A percentile compares a stretch with the other conserved stretches of the same genome.
These are phyloP conservation scores for Enteromius afrohamiltoni DNA, from an alignment of 2,797 vertebrate species.

Conservation along the genomic window DNA sequence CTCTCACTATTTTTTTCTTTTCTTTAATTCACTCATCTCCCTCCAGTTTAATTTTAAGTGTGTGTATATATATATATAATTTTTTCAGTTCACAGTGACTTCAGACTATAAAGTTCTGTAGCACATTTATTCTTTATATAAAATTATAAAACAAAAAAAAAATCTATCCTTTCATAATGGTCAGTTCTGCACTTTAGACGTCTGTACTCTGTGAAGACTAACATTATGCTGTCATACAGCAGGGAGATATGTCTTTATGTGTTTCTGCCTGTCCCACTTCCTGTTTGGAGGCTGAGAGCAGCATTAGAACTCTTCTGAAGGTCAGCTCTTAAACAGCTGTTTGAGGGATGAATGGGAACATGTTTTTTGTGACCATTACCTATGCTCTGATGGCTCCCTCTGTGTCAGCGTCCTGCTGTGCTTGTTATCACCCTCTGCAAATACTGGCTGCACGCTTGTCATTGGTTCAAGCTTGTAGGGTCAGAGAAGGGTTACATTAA, in stretches of 20 bases:
- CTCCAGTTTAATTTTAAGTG: too few species aligned
- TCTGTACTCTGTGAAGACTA: constrained; percentile 1
- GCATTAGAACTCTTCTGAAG: constrained; percentile 38
- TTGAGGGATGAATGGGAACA: constrained; percentile 27
- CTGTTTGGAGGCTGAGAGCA: constrained; percentile 35
- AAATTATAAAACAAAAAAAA: background rate
- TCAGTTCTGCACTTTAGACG: background rate
- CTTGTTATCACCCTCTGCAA: constrained; percentile 30
- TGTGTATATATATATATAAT: too few species aligned
- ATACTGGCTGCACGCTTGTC: constrained; percentile 26
- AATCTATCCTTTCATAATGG: background rate
- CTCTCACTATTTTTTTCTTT: background rate
- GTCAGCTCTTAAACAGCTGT: constrained; percentile 46
- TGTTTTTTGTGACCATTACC: constrained; percentile 31
- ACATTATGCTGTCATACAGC: constrained; percentile 29
- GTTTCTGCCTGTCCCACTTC: constrained; percentile 14
- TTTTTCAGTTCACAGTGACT: background rate
- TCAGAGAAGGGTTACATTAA: constrained; percentile 27
- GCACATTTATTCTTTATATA: background rate
- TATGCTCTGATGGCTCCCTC: constrained; percentile 1
- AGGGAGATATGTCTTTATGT: constrained; percentile 15
- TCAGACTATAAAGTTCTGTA: background rate
- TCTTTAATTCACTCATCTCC: background rate
- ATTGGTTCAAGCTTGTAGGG: constrained; percentile 27
- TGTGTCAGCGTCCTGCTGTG: background rate